A percentile compares a stretch with the other conserved stretches of the same genome.
Conservation (phyloP, 2,113 vertebrate genomes). For the Barbus barbus region DNA sequence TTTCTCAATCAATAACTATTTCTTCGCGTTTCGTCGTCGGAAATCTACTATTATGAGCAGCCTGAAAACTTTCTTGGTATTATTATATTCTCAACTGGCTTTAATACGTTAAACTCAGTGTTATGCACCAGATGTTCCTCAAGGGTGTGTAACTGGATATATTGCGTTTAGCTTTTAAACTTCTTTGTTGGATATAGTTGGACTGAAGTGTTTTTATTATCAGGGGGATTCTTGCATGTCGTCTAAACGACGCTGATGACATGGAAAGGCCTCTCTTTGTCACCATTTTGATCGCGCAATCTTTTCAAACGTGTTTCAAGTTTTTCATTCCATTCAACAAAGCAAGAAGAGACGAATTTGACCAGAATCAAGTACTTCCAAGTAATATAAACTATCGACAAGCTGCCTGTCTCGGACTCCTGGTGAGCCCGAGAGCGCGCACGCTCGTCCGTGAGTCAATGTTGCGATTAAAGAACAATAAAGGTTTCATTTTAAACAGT, state of each 20-base stretch:
- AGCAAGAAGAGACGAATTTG: slow-evolving; percentile 73
- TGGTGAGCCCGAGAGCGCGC: too few species aligned
- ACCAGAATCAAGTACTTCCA: slow-evolving; percentile 55
- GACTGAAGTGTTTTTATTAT: slow-evolving; percentile 99
- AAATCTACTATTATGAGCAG: neutral
- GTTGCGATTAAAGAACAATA: neutral
- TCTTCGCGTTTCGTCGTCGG: too few species aligned
- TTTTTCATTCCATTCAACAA: too few species aligned
- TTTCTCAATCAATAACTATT: neutral
- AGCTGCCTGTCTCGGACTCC: slow-evolving; percentile 38
- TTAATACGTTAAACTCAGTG: neutral
- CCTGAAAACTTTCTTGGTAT: neutral
- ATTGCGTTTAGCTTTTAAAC: slow-evolving; percentile 85
- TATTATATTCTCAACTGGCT: neutral
- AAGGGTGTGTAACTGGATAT: slow-evolving; percentile 67
- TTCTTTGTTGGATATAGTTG: slow-evolving; percentile 89
- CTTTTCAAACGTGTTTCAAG: slow-evolving; percentile 83
- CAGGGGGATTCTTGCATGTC: slow-evolving; percentile 93
- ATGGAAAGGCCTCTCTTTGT: slow-evolving; percentile 94
- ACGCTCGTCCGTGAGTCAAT: neutral
- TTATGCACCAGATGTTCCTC: slow-evolving; percentile 1
- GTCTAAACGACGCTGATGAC: slow-evolving; percentile 98
- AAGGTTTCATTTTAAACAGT: neutral
- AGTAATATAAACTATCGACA: slow-evolving; percentile 11
- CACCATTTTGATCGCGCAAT: slow-evolving; percentile 91